A percentile compares a stretch with the other conserved stretches of the same genome.
These are phyloP conservation scores for Threskiornis aethiopicus DNA, from an alignment of 2,797 vertebrate species.

Conservation along the genomic window DNA sequence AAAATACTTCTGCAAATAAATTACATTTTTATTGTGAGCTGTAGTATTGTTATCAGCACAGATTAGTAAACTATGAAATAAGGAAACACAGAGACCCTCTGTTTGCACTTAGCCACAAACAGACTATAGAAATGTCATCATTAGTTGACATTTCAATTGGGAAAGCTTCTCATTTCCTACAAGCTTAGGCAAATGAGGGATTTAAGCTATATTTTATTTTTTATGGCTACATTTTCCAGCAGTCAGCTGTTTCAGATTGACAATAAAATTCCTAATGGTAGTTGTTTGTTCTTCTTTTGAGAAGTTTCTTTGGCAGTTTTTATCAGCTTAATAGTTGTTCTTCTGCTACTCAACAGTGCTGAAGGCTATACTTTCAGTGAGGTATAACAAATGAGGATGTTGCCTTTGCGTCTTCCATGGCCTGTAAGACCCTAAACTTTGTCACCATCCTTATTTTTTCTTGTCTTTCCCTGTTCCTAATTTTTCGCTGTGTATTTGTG, in stretches of 20 bases:
- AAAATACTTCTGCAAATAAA: not conserved
- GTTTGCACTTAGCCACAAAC: not conserved
- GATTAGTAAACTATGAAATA: slow-evolving; percentile 25
- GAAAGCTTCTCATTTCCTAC: slow-evolving; percentile 64
- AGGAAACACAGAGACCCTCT: not conserved
- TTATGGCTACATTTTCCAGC: slow-evolving; percentile 51
- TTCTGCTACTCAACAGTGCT: not conserved
- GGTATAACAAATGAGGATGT: not conserved
- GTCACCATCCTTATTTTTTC: not conserved
- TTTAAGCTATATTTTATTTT: slow-evolving; percentile 64
- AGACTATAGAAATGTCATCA: slow-evolving; percentile 15
- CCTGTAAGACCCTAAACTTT: not conserved
- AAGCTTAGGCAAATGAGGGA: slow-evolving; percentile 63
- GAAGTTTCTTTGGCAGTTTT: slow-evolving; percentile 50
- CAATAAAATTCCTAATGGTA: slow-evolving; percentile 64
- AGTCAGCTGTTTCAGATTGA: slow-evolving; percentile 68
- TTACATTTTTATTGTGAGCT: not conserved
- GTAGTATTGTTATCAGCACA: not conserved
- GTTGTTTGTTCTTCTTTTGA: slow-evolving; percentile 46
- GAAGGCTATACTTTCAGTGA: not conserved
- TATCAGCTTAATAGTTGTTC: slow-evolving; percentile 15
- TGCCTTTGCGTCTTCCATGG: not conserved
- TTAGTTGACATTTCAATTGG: slow-evolving; percentile 27
- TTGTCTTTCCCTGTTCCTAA: not conserved
- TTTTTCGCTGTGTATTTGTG: not conserved